These are phyloP conservation scores for Thymelicus lineola DNA, from an alignment of 2,888 invertebrate genomes.

Conservation along the genomic window DNA sequence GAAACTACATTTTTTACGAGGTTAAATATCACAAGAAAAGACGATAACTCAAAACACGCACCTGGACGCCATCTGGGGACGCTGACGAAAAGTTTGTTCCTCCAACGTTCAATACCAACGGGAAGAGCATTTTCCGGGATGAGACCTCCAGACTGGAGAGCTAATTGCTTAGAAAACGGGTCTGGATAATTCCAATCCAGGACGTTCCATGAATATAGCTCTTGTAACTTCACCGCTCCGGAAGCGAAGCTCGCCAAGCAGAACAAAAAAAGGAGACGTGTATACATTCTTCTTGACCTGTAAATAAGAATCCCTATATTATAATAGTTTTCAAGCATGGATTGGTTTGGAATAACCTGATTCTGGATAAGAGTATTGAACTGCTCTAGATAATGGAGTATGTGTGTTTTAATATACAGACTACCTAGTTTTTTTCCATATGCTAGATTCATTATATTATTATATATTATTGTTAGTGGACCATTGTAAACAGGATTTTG, in stretches of 20 bases:
- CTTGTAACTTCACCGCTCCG: constrained; percentile 85
- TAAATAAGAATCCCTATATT: background rate
- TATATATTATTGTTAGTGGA: no score
- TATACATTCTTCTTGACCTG: constrained; percentile 21
- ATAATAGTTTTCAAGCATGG: background rate
- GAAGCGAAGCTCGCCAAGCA: constrained; percentile 62
- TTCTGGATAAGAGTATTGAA: no score
- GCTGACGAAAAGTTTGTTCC: constrained; percentile 92
- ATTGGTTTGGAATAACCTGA: no score
- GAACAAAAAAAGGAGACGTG: constrained; percentile 39
- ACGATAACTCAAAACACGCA: constrained; percentile 62
- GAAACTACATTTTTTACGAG: no score
- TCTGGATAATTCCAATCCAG: constrained; percentile 92
- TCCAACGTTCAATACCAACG: constrained; percentile 93
- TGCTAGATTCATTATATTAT: no score
- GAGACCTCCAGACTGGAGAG: constrained; percentile 87
- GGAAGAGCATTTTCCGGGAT: constrained; percentile 92
- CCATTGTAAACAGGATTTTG: no score
- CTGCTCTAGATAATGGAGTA: no score
- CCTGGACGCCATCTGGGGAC: constrained; percentile 93
- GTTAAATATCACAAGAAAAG: no score
- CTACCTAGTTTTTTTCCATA: no score
- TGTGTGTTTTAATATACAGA: no score
- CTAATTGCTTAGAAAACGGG: constrained; percentile 85
- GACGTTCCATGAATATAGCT: constrained; percentile 90